Conservation (phyloP, 2,888 invertebrate species). For the Micropterix aruncella region DNA sequence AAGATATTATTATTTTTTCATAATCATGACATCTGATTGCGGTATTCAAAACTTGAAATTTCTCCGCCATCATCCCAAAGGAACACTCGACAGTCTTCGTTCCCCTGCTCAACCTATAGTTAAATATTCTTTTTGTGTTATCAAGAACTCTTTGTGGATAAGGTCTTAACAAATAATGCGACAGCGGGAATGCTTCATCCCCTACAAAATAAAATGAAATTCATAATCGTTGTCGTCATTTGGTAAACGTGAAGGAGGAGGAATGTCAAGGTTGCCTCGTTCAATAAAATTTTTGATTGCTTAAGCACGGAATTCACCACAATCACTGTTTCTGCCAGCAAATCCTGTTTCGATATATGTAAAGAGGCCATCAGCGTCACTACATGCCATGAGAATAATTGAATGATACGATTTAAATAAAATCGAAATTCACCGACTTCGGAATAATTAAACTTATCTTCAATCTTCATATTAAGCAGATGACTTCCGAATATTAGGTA, state of each 20-base stretch:
- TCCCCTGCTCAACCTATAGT: neutral
- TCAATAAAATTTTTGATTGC: neutral
- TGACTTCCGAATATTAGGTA: no score
- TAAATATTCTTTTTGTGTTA: neutral
- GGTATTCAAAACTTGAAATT: no score
- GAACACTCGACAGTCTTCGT: neutral
- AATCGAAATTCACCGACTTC: no score
- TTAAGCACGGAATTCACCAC: neutral
- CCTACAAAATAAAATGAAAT: neutral
- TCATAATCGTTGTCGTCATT: neutral
- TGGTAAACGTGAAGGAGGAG: neutral
- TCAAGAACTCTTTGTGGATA: neutral
- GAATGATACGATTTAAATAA: neutral
- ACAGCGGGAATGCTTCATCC: neutral
- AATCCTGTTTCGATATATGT: neutral
- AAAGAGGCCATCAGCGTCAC: neutral
- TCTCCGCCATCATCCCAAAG: neutral
- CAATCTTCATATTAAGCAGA: no score
- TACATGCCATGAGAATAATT: neutral
- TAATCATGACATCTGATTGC: no score
- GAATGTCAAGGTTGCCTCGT: neutral
- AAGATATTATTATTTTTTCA: no score
- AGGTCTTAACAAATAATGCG: neutral
- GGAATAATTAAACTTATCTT: no score
- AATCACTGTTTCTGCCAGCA: neutral